phyloP scores from a whole-genome alignment of 23 tunicate genomes.

The Styela plicata region DNA sequence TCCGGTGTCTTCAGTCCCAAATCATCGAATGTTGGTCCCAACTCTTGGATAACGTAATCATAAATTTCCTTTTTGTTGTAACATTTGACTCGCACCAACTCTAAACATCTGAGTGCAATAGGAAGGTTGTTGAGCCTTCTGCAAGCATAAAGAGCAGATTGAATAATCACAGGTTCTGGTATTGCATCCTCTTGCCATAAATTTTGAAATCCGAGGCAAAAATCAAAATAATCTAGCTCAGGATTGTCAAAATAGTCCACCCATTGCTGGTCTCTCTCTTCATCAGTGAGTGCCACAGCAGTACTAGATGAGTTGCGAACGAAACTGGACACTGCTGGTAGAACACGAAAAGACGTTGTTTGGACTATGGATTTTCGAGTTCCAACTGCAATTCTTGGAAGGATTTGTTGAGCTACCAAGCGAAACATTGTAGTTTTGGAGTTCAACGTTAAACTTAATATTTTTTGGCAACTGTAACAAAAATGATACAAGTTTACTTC shows the following conservation, averaged over 20 bases:
- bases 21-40: conserved; percentile 87
- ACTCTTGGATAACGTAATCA: conserved; percentile 85
- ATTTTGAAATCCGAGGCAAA: conserved; percentile 51
- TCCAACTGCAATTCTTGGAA: background rate
- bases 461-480: background rate
- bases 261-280: conserved; percentile 58
- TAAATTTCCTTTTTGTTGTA: conserved; percentile 60
- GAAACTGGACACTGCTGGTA: background rate
- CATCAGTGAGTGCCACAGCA: conserved; percentile 25
- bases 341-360: background rate
- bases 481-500: background rate
- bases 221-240: conserved; percentile 49
- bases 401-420: background rate
- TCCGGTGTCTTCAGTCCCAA: conserved; percentile 93
- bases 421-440: conserved; percentile 24
- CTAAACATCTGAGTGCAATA: conserved; percentile 72
- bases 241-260: conserved; percentile 43
- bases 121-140: conserved; percentile 86
- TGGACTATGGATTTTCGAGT: background rate
- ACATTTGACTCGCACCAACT: conserved; percentile 73
- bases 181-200: conserved; percentile 48
- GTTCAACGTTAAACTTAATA: no score
- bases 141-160: conserved; percentile 42
- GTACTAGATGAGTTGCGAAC: conserved; percentile 13
- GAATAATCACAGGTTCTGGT: conserved; percentile 71